A percentile compares a stretch with the other conserved stretches of the same genome.
Conservation (phyloP, 2,797 vertebrate genomes). For the Tympanoctomys barrerae region DNA sequence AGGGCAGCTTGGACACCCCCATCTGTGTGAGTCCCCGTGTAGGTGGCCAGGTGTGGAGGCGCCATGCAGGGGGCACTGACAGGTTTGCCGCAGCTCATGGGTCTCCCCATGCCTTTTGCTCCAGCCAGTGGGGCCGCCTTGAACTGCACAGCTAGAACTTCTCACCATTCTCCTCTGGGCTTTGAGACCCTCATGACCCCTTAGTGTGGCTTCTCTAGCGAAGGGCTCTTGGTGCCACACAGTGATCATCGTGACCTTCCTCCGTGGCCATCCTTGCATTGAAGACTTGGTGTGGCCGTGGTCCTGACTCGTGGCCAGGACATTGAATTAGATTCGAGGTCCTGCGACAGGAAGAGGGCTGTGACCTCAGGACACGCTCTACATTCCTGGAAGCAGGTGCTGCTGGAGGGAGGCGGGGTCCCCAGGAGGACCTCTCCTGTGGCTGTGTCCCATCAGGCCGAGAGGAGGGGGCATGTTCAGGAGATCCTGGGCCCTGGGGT, state of each 20-base stretch:
- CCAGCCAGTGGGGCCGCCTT: too few species aligned
- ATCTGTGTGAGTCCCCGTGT: neutral
- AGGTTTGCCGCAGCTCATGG: neutral
- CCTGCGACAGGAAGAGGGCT: rapidly evolving
- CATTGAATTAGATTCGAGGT: neutral
- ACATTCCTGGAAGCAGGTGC: neutral
- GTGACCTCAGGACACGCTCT: neutral
- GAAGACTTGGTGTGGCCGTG: neutral
- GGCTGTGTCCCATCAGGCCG: neutral
- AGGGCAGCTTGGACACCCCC: neutral
- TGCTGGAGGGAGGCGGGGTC: neutral
- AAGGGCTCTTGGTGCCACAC: neutral
- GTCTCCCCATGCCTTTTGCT: neutral
- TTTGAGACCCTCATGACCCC: rapidly evolving
- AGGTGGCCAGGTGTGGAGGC: neutral
- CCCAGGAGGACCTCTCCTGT: neutral
- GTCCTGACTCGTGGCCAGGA: too few species aligned
- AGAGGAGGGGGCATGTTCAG: too few species aligned
- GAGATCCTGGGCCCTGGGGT: neutral
- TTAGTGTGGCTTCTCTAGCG: neutral
- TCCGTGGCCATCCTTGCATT: rapidly evolving
- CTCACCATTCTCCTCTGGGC: too few species aligned
- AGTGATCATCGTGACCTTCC: rapidly evolving
- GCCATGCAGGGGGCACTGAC: too few species aligned
- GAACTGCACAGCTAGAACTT: too few species aligned